Conservation (phyloP, 2,797 vertebrate species). For the Sciaenops ocellatus region DNA sequence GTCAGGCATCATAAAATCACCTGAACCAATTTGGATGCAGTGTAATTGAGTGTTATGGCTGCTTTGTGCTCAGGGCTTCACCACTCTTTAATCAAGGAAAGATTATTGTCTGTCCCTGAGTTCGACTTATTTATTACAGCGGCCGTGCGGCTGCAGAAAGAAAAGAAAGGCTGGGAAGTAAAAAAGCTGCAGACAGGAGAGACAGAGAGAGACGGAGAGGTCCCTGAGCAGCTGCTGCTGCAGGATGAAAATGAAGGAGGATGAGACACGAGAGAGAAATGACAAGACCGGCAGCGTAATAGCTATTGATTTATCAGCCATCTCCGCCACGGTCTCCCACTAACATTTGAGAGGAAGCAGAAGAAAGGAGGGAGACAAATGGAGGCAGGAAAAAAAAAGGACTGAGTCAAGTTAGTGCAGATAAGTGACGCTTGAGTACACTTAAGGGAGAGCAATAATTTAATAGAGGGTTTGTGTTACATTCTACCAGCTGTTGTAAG, state of each 20-base stretch:
- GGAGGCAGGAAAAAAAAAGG: slow-evolving; percentile 15
- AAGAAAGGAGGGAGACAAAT: slow-evolving; percentile 44
- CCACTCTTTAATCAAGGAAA: slow-evolving; percentile 57
- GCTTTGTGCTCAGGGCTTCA: slow-evolving; percentile 22
- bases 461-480: slow-evolving; percentile 63
- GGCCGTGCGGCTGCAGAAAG: slow-evolving; percentile 13
- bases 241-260: slow-evolving; percentile 48
- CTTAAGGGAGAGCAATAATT: slow-evolving; percentile 67
- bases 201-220: neutral
- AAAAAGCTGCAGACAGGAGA: slow-evolving; percentile 15
- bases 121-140: slow-evolving; percentile 45
- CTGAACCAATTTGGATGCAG: slow-evolving; percentile 20
- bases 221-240: slow-evolving; percentile 54
- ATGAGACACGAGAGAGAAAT: slow-evolving; percentile 52
- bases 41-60: slow-evolving; percentile 46
- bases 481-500: slow-evolving; percentile 51
- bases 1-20: slow-evolving; percentile 39
- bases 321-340: slow-evolving; percentile 10
- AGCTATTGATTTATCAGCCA: slow-evolving; percentile 66
- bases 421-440: slow-evolving; percentile 65
- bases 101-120: slow-evolving; percentile 50
- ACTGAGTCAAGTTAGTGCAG: slow-evolving; percentile 60
- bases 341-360: slow-evolving; percentile 34
- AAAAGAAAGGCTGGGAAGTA: slow-evolving; percentile 11
- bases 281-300: slow-evolving; percentile 42